These are phyloP conservation scores for Scaptomyza pallida DNA, from an alignment of 1,140 invertebrate genomes.

Conservation along the genomic window DNA sequence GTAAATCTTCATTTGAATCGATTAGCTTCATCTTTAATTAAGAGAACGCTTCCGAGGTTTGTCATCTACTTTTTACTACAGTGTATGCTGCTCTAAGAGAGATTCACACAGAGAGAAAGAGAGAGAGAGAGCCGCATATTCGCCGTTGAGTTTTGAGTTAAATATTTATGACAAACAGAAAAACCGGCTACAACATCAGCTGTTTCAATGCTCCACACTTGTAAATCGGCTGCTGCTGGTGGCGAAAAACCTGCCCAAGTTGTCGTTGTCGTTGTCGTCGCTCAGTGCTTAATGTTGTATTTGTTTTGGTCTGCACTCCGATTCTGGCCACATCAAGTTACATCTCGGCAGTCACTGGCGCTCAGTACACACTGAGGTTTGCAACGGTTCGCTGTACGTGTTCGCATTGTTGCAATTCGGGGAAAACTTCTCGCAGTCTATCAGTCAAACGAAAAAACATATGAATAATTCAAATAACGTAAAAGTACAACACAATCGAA, in stretches of 20 bases:
- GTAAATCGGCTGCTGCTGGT: conserved; percentile 35
- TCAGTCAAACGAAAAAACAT: conserved; percentile 7
- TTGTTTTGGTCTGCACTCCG: conserved; percentile 28
- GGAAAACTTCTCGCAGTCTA: conserved; percentile 26
- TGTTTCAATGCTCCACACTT: conserved; percentile 58
- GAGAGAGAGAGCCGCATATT: conserved; percentile 16
- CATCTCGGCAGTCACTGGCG: conserved; percentile 15
- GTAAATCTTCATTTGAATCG: too few relatives aligned
- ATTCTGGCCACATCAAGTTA: conserved; percentile 12
- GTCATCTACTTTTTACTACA: too few relatives aligned
- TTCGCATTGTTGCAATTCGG: conserved; percentile 8
- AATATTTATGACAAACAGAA: conserved; percentile 39
- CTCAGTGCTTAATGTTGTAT: conserved; percentile 19
- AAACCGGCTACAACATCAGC: conserved; percentile 75
- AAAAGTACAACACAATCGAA: conserved; percentile 26
- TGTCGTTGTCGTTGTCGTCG: conserved; percentile 3
- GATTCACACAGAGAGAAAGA: background rate
- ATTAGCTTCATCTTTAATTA: too few relatives aligned
- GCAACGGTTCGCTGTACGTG: conserved; percentile 45
- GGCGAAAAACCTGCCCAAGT: conserved; percentile 30
- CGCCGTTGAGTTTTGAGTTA: conserved; percentile 31
- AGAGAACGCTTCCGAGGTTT: too few relatives aligned
- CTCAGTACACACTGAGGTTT: conserved; percentile 65
- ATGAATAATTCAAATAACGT: background rate
- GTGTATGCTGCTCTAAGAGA: too few relatives aligned